phyloP scores from a whole-genome alignment of 2,888 invertebrate genomes.

The Cephonodes hylas region DNA sequence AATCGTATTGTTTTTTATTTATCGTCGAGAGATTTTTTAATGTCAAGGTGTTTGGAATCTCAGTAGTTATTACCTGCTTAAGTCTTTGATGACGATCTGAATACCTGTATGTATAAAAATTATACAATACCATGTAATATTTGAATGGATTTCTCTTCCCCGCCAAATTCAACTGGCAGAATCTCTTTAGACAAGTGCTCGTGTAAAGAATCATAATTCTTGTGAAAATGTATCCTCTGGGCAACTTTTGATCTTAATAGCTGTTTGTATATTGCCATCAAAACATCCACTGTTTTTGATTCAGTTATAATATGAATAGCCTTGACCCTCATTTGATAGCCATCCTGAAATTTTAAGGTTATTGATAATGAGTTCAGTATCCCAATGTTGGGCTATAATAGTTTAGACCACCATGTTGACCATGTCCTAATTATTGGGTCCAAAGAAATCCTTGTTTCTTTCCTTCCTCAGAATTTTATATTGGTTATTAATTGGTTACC shows the following conservation, averaged over 20 bases:
- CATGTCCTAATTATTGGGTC: no score
- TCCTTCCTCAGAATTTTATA: no score
- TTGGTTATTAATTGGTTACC: no score
- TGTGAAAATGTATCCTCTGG: constrained; percentile 41
- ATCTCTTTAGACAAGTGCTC: constrained; percentile 40
- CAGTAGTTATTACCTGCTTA: no score
- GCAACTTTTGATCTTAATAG: constrained; percentile 47
- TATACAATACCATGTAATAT: constrained; percentile 37
- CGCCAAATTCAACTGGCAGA: constrained; percentile 57
- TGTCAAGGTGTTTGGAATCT: no score
- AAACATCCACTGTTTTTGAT: constrained; percentile 45
- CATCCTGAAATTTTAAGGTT: constrained; percentile 64
- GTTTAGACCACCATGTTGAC: no score
- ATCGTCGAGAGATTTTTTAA: no score
- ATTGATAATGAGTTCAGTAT: no score
- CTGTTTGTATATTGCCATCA: constrained; percentile 46
- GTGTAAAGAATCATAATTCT: constrained; percentile 34
- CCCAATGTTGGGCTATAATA: no score
- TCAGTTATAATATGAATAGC: constrained; percentile 46
- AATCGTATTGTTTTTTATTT: no score
- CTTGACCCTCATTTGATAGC: constrained; percentile 52
- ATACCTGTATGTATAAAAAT: not conserved
- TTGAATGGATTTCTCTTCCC: constrained; percentile 40
- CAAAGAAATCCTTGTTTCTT: no score
- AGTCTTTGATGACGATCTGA: no score